Conservation (phyloP, 2,113 vertebrate species). For the Apistogramma diplotaenia region DNA sequence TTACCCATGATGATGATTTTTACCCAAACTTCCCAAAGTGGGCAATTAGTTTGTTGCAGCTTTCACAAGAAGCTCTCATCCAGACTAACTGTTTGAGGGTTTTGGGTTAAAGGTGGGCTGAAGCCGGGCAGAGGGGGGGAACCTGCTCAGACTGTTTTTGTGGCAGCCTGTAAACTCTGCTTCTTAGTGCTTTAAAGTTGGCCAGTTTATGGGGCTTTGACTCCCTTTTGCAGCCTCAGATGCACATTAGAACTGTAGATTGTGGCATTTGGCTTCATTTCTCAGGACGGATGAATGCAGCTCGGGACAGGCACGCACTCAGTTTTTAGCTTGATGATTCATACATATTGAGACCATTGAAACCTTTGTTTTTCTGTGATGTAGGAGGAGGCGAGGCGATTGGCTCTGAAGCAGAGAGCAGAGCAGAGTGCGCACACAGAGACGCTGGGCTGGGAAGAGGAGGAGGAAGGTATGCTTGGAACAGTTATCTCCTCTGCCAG, state of each 20-base stretch:
- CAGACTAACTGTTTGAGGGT: background rate
- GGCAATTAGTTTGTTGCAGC: background rate
- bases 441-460: constrained; percentile 92
- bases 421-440: constrained; percentile 87
- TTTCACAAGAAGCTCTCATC: background rate
- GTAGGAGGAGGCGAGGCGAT: constrained; percentile 91
- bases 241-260: background rate
- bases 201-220: too few relatives aligned
- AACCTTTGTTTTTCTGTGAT: background rate
- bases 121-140: too few relatives aligned
- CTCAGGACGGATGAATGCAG: background rate
- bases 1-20: background rate
- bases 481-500: background rate
- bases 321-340: background rate
- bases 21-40: background rate
- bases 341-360: background rate
- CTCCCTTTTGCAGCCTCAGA: rapidly evolving
- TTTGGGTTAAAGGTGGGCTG: background rate
- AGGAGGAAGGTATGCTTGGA: constrained; percentile 82
- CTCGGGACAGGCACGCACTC: background rate
- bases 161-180: background rate
- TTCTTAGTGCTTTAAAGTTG: background rate
- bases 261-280: background rate
- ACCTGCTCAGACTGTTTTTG: rapidly evolving
- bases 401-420: constrained; percentile 92